Base-by-base conservation (phyloP, 2,113 vertebrate genomes). In the Synchiropus splendidus region DNA sequence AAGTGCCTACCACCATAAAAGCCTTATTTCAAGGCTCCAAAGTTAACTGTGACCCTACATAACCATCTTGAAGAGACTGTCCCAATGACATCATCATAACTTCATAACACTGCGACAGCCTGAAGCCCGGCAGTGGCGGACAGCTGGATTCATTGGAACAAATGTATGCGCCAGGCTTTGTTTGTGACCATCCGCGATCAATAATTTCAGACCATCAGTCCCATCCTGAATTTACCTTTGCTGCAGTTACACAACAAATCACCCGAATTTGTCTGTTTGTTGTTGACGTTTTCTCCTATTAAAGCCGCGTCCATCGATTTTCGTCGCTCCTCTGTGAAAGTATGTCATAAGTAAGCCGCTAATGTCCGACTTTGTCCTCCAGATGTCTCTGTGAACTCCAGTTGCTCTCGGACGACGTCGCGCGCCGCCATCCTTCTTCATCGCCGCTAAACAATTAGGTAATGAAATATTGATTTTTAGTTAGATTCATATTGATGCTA, bases 391-490 rank as follows among this genome's bases (percentile, higher is more conserved):
- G 88, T 95, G 91, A 94, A 95, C 93, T 97, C 92, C 89, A 91
- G 88, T 91, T 95, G 92, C 92, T 95, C 75, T 74, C 70, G 72
- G 86, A 90, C 84, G 87, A 88, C 81, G 86, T 87, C 86, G 89
- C 86, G 84, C 82, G 58, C 71, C 85, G 51, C 88, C 89, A 95
- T 98, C 91, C 88, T 88, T 98, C 95, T 94, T 98, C 92, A 95
- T 96, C 92, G 88, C 91, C 89, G 84, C 92, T 92, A 96, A 27
- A 98, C 94, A 98, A 98, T 98, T 98, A 97, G 92, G 93, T 98
- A 97, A 98, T 97, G 93, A 98, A 98, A 95, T 96, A 98, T 98
- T 93, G 94, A 98, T 98, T 97, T 98, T 97, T 94, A 94, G 93
- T 98, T 98, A 94, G 93, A 98, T 98, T 95, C 92, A 97, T 97